A percentile compares a stretch with the other conserved stretches of the same genome.
phyloP scores from a whole-genome alignment of 1,140 invertebrate species.

The Caenorhabditis tropicalis region DNA sequence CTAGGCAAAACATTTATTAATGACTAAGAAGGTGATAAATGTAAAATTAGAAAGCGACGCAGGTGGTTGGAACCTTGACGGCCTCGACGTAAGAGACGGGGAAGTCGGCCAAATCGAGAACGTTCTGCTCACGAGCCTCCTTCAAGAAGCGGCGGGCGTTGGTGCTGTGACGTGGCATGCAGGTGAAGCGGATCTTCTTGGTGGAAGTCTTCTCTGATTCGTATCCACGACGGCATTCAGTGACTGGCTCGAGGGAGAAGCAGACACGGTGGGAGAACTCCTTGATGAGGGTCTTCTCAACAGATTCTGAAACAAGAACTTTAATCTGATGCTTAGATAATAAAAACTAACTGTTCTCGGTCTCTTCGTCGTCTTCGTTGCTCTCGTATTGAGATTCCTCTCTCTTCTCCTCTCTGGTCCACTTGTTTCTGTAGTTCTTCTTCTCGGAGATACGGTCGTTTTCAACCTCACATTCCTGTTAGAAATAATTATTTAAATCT shows the following conservation, averaged over 20 bases:
- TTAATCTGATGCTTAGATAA: too few relatives aligned
- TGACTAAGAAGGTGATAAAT: not conserved
- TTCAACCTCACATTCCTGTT: constrained; percentile 16
- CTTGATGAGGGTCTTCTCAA: constrained; percentile 42
- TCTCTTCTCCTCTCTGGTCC: constrained; percentile 39
- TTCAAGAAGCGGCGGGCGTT: constrained; percentile 25
- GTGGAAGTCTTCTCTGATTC: not conserved
- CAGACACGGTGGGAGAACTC: constrained; percentile 53
- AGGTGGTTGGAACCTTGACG: constrained; percentile 13
- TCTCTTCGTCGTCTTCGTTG: not conserved
- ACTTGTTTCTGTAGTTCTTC: constrained; percentile 2
- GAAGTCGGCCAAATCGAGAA: not conserved
- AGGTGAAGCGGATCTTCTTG: constrained; percentile 50
- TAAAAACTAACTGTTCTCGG: not conserved
- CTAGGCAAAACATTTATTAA: constrained; percentile 29
- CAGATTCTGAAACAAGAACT: constrained; percentile 25
- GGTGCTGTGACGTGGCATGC: constrained; percentile 20
- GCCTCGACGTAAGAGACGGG: constrained; percentile 38
- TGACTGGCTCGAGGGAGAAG: constrained; percentile 59
- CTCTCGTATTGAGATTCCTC: not conserved
- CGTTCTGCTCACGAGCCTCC: constrained; percentile 2
- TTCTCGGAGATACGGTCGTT: constrained; percentile 26
- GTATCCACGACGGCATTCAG: constrained; percentile 47
- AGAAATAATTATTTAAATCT: not conserved
- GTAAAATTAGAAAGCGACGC: constrained; percentile 13